These are phyloP conservation scores for Lethenteron reissneri DNA, from an alignment of 2,113 vertebrate species.

Conservation along the genomic window DNA sequence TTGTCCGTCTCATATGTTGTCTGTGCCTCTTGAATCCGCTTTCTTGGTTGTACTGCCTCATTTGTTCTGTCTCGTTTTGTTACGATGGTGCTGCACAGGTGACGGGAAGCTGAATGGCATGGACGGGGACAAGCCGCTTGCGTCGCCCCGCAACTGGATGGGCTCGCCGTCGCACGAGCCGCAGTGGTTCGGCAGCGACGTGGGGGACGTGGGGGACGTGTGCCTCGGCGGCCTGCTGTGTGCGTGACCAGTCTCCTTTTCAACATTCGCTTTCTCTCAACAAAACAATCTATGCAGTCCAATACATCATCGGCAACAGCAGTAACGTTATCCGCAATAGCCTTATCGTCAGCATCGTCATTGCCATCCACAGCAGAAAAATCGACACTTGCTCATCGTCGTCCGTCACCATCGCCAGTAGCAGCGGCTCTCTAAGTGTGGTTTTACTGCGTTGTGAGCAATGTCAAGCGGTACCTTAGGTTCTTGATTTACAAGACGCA, in stretches of 20 bases:
- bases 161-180: conserved; percentile 83
- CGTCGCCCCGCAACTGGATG: conserved; percentile 67
- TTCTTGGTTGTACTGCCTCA: background rate
- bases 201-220: conserved; percentile 37
- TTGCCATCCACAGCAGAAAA: background rate
- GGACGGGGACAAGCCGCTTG: conserved; percentile 61
- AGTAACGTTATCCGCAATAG: background rate
- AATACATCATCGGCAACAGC: background rate
- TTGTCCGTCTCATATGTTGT: background rate
- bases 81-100: conserved; percentile 25
- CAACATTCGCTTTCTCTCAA: background rate
- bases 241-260: conserved; percentile 20
- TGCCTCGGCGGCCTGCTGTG: conserved; percentile 80
- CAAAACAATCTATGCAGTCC: background rate
- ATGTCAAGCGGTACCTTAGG: background rate
- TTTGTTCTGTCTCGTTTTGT: background rate
- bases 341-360: background rate
- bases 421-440: background rate
- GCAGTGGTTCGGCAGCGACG: conserved; percentile 93
- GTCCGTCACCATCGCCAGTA: conserved; percentile 7
- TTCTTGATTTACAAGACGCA: too few species aligned
- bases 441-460: background rate
- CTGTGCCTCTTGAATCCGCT: background rate
- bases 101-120: conserved; percentile 67
- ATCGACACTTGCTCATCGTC: background rate